Conservation (phyloP, 2,888 invertebrate species). For the Drosophila rellima region DNA sequence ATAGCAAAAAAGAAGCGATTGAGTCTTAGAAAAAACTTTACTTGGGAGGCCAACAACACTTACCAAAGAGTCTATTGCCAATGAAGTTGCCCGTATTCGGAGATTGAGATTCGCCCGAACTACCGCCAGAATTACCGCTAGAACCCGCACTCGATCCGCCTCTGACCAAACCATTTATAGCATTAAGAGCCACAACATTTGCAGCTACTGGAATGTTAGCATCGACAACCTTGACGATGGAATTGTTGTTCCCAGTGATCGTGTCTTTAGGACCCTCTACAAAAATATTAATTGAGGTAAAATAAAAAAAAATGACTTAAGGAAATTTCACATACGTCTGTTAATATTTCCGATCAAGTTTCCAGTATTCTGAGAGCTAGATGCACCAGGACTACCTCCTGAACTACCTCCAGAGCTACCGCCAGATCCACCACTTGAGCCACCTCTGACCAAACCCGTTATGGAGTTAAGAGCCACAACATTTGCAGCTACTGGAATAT, state of each 20-base stretch:
- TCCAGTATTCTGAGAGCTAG: background rate
- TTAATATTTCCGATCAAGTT: too few species aligned
- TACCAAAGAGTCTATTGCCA: constrained; percentile 30
- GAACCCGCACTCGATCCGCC: background rate
- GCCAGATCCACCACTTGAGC: background rate
- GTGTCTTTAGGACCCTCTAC: constrained; percentile 18
- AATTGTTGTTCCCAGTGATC: background rate
- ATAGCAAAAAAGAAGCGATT: too few species aligned
- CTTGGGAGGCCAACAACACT: too few species aligned
- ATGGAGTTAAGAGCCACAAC: constrained; percentile 1
- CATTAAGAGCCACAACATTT: background rate
- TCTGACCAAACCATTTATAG: background rate
- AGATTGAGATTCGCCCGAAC: too few species aligned
- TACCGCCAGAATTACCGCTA: background rate
- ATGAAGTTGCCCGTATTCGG: constrained; percentile 9
- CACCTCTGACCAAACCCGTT: background rate
- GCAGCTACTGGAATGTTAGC: constrained; percentile 2
- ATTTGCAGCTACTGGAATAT: background rate
- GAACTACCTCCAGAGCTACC: background rate
- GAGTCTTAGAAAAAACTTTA: too few species aligned
- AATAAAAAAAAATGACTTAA: too few species aligned
- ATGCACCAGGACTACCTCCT: background rate
- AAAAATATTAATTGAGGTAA: background rate
- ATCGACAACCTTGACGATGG: background rate
- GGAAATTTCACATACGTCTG: too few species aligned